phyloP scores from a whole-genome alignment of 2,113 vertebrate genomes.

The Rhinoderma darwinii region DNA sequence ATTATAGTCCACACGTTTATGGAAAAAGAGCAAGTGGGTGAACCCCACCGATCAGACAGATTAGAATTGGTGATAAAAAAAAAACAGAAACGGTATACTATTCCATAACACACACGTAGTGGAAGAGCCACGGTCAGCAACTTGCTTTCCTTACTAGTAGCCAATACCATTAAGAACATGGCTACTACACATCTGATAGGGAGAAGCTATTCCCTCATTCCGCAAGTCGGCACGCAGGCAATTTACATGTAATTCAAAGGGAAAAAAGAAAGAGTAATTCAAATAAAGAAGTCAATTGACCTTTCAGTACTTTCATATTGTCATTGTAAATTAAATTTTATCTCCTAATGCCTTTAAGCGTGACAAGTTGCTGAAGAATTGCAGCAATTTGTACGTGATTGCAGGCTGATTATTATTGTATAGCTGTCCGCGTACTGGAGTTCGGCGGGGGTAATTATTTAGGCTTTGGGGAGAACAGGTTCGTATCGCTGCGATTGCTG shows the following conservation, averaged over 20 bases:
- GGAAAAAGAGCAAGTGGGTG: too few relatives aligned
- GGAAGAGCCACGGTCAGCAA: background rate
- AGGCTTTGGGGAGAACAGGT: constrained; percentile 54
- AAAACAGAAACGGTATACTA: too few relatives aligned
- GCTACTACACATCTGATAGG: background rate
- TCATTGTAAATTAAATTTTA: constrained; percentile 46
- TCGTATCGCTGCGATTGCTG: constrained; percentile 56
- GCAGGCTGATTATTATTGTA: constrained; percentile 54
- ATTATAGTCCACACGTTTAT: too few relatives aligned
- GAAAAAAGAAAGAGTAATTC: constrained; percentile 13
- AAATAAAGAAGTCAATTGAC: constrained; percentile 35
- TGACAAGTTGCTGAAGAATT: constrained; percentile 60
- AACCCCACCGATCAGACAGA: too few relatives aligned
- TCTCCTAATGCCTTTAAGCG: constrained; percentile 57
- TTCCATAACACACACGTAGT: too few relatives aligned
- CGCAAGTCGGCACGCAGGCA: background rate
- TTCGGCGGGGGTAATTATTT: constrained; percentile 60
- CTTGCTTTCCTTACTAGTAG: background rate
- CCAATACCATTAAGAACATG: background rate
- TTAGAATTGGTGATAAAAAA: too few relatives aligned
- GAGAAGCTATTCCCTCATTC: background rate
- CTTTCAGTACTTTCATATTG: background rate
- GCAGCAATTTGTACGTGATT: constrained; percentile 40
- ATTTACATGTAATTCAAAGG: background rate
- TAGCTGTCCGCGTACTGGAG: constrained; percentile 48